Percentiles rank a stretch among this genome's conserved stretches.
Evolutionary conservation across 2,797 vertebrate species (phyloP).

Genomic region (Catostomus latipinnis): DNA sequence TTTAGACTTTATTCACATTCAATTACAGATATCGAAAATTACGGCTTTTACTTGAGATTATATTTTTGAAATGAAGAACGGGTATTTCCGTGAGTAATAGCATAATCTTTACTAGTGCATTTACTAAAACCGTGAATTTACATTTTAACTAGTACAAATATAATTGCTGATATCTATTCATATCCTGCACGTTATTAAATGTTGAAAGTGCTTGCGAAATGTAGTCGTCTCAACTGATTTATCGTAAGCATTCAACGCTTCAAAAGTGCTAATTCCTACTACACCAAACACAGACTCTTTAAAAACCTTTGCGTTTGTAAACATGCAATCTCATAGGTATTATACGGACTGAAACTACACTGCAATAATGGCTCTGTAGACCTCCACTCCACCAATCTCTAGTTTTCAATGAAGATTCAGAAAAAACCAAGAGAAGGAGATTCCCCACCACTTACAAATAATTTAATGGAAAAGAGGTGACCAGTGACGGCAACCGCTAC

Average conservation of each 20-base stretch:
- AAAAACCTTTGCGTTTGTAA: neutral
- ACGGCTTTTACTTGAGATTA: too few species aligned
- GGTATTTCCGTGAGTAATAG: too few species aligned
- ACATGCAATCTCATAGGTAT: neutral
- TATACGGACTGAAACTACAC: slow-evolving; percentile 13
- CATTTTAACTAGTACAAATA: too few species aligned
- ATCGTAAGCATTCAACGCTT: neutral
- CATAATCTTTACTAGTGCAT: too few species aligned
- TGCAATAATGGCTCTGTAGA: slow-evolving; percentile 34
- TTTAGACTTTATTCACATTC: too few species aligned
- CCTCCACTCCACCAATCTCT: neutral
- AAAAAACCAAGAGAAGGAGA: slow-evolving; percentile 3
- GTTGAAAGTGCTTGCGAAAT: too few species aligned
- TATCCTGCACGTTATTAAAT: too few species aligned
- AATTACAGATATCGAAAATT: too few species aligned
- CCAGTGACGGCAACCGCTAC: slow-evolving; percentile 30
- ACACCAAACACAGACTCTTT: neutral
- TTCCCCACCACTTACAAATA: slow-evolving; percentile 16
- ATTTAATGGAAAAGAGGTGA: slow-evolving; percentile 37
- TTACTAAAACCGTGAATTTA: too few species aligned
- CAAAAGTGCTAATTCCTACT: neutral
- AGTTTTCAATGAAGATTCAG: neutral
- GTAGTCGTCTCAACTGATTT: slow-evolving; percentile 13
- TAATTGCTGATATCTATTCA: too few species aligned
- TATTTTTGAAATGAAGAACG: too few species aligned